Conservation (phyloP, 2,888 invertebrate genomes). For the Eristalis pertinax region DNA sequence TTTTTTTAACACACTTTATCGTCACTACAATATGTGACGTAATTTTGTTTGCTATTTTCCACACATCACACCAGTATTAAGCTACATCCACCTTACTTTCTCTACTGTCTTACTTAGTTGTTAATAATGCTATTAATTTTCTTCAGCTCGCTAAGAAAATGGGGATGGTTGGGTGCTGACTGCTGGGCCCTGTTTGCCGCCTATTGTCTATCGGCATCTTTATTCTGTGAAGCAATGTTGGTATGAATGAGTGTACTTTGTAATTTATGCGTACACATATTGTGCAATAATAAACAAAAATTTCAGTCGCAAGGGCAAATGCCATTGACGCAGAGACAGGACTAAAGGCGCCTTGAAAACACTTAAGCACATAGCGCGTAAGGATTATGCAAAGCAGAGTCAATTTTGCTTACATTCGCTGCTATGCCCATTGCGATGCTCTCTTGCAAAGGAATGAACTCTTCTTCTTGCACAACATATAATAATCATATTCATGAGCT, state of each 20-base stretch:
- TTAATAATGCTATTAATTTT: constrained; percentile 46
- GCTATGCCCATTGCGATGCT: constrained; percentile 45
- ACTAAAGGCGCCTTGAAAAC: constrained; percentile 45
- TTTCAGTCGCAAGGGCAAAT: constrained; percentile 41
- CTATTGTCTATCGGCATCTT: not conserved
- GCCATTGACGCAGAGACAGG: constrained; percentile 28
- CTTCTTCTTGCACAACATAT: constrained; percentile 48
- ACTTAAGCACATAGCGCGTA: constrained; percentile 49
- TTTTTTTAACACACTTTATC: no score
- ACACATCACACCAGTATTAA: not conserved
- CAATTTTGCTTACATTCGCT: constrained; percentile 35
- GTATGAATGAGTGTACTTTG: constrained; percentile 14
- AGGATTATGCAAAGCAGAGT: constrained; percentile 65
- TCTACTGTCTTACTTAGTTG: constrained; percentile 8
- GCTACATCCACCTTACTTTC: not conserved
- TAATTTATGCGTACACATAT: constrained; percentile 67
- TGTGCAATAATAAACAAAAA: constrained; percentile 62
- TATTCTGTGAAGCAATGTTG: constrained; percentile 29
- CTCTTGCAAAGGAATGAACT: constrained; percentile 45
- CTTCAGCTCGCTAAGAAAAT: not conserved
- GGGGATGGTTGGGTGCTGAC: not conserved
- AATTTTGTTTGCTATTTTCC: not conserved
- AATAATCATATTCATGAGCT: constrained; percentile 67
- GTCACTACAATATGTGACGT: not conserved
- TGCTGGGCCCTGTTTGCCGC: constrained; percentile 1